Percentiles rank a stretch among this genome's conserved stretches.
Evolutionary conservation across 2,888 invertebrate genomes (phyloP).

Genomic region (Nycteola revayana): DNA sequence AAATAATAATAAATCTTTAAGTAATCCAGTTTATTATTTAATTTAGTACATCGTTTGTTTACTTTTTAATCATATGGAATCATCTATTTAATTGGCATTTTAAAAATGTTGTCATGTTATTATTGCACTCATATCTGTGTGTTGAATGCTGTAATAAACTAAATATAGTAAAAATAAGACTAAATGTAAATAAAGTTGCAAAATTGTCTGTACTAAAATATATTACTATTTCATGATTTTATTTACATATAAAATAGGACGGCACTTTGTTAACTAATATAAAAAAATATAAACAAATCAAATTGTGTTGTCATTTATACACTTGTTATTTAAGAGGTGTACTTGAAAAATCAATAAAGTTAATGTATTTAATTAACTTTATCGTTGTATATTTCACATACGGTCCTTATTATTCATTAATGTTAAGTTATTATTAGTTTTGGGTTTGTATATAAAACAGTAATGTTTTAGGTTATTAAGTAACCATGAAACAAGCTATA

Average conservation of each 20-base stretch:
- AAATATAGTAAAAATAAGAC: too few species aligned
- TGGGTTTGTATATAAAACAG: slow-evolving; percentile 43
- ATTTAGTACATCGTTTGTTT: too few species aligned
- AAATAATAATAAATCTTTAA: too few species aligned
- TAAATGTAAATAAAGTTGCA: slow-evolving; percentile 7
- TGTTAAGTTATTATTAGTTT: slow-evolving; percentile 29
- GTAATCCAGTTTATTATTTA: too few species aligned
- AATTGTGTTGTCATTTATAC: slow-evolving; percentile 18
- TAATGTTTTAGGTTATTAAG: slow-evolving; percentile 34
- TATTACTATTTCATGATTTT: slow-evolving; percentile 4
- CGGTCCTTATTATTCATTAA: slow-evolving; percentile 20
- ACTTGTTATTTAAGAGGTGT: slow-evolving; percentile 18
- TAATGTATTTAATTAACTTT: slow-evolving; percentile 17
- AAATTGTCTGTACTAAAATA: slow-evolving; percentile 12
- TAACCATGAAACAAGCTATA: slow-evolving; percentile 27
- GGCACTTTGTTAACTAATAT: slow-evolving; percentile 8
- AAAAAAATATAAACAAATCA: slow-evolving; percentile 11
- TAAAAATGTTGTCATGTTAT: too few species aligned
- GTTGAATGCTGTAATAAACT: too few species aligned
- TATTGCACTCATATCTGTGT: too few species aligned
- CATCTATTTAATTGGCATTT: too few species aligned
- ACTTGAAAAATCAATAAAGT: slow-evolving; percentile 12
- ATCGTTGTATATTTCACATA: slow-evolving; percentile 15
- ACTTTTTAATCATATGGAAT: too few species aligned
- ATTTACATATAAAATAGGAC: not conserved